Evolutionary conservation across 2,797 vertebrate species (phyloP).

Genomic region (Xerus rutilus): DNA sequence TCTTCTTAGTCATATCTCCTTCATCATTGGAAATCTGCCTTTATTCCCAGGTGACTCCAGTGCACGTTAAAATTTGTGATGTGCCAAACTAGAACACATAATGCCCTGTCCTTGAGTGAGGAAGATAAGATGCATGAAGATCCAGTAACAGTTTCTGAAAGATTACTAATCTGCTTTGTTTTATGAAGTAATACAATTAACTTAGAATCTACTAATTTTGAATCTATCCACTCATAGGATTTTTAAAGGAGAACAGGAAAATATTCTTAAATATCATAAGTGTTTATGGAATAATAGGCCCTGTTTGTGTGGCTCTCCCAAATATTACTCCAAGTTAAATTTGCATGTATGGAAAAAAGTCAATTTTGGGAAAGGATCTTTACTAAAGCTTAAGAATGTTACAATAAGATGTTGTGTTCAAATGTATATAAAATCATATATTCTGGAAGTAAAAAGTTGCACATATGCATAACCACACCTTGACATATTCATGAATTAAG

Average conservation of each 20-base stretch:
- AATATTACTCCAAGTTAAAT: not conserved
- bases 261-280: not conserved
- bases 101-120: not conserved
- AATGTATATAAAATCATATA: not conserved
- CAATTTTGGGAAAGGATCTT: not conserved
- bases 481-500: not conserved
- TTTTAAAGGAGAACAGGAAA: not conserved
- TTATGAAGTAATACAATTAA: not conserved
- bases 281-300: not conserved
- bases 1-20: not conserved
- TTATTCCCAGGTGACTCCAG: not conserved
- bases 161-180: not conserved
- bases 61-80: not conserved
- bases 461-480: accelerated
- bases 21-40: not conserved
- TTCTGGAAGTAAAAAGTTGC: not conserved
- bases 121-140: not conserved
- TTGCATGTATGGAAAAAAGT: not conserved
- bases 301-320: not conserved
- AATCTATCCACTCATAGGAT: not conserved
- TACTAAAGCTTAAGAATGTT: not conserved
- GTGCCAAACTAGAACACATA: not conserved
- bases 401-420: not conserved
- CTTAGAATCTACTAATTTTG: not conserved
- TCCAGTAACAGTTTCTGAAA: not conserved